A percentile compares a stretch with the other conserved stretches of the same genome.
These are phyloP conservation scores for Rhinichthys klamathensis DNA, from an alignment of 2,113 vertebrate genomes.

Conservation along the genomic window DNA sequence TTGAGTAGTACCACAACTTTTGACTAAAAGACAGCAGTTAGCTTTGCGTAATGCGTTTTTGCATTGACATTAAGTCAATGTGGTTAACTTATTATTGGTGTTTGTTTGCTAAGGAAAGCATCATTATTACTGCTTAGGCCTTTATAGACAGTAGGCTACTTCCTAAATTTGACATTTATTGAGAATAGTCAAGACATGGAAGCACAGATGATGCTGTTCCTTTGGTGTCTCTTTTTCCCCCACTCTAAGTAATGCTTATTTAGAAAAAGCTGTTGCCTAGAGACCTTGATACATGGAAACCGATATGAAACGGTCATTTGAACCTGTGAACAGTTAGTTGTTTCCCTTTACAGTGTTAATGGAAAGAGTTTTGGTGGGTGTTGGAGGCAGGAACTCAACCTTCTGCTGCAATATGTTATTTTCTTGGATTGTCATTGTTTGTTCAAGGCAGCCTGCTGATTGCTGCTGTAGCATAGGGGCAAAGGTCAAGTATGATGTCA, in stretches of 20 bases:
- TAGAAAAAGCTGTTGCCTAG: constrained; percentile 68
- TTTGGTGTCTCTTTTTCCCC: neutral
- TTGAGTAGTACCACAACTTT: neutral
- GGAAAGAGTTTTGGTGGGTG: constrained; percentile 46
- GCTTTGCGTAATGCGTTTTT: neutral
- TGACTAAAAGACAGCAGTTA: neutral
- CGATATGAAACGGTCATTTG: constrained; percentile 70
- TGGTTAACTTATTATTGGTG: neutral
- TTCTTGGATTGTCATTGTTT: neutral
- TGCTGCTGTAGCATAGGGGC: neutral
- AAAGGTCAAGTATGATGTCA: constrained; percentile 57
- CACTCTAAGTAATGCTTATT: neutral
- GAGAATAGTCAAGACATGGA: neutral
- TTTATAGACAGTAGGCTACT: neutral
- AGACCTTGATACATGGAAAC: constrained; percentile 72
- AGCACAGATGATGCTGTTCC: neutral
- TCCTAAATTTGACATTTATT: neutral
- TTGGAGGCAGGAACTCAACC: constrained; percentile 25
- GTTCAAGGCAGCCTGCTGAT: neutral
- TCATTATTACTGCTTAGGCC: neutral
- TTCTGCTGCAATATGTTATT: constrained; percentile 1
- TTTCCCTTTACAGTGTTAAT: constrained; percentile 66
- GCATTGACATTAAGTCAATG: neutral
- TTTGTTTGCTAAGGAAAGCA: neutral
- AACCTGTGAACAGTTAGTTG: constrained; percentile 67